These are phyloP conservation scores for honey bee (Apis mellifera) DNA, from an alignment of 1,140 invertebrate species.

Conservation along the genomic window Amel_HAv3.1 CM009939.2:8063501-8064000, in stretches of 20 bases:
- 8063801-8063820: constrained; percentile 16
- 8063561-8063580: not conserved
- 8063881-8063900: constrained; percentile 33
- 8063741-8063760: not conserved
- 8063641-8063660: no score
- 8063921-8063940: constrained; percentile 49
- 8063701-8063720: not conserved
- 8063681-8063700: no score
- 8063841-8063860: constrained; percentile 22
- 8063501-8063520: not conserved
- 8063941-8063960: not conserved
- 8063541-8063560: not conserved
- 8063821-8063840: constrained; percentile 12
- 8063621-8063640: no score
- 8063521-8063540: not conserved
- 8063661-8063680: no score
- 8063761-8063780: constrained; percentile 17
- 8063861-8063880: constrained; percentile 35
- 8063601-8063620: no score
- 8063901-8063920: constrained; percentile 25
- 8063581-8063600: not conserved
- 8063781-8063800: constrained; percentile 5
- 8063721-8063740: no score
- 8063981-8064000: not conserved
- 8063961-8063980: constrained; percentile 25